Evolutionary conservation across 2,888 invertebrate genomes (phyloP).

Genomic region (Lithophane semibrunnea): DNA sequence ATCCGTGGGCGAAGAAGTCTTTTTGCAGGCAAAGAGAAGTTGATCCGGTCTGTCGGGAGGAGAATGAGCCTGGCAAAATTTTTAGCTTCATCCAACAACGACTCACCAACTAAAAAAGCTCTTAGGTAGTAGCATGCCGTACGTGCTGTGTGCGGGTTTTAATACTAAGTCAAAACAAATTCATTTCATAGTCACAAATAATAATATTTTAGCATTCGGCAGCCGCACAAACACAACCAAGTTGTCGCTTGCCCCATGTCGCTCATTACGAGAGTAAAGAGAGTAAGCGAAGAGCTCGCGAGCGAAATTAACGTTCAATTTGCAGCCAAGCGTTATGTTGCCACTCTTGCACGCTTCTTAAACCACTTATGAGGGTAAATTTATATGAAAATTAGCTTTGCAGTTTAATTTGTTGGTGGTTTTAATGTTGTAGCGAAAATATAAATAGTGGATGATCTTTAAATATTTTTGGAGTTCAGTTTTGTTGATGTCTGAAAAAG

Average conservation of each 20-base stretch:
- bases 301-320: constrained; percentile 55
- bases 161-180: not conserved
- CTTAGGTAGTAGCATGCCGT: not conserved
- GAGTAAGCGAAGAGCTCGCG: constrained; percentile 31
- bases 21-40: not conserved
- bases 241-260: constrained; percentile 12
- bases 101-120: not conserved
- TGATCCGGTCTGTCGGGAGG: not conserved
- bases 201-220: not conserved
- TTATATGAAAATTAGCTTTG: constrained; percentile 44
- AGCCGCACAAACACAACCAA: not conserved
- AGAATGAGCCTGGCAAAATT: not conserved
- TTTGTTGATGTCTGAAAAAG: not conserved
- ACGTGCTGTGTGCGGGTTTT: not conserved
- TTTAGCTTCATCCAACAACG: not conserved
- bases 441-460: not conserved
- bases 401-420: constrained; percentile 27
- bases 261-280: constrained; percentile 28
- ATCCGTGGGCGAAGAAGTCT: not conserved
- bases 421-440: constrained; percentile 27
- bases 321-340: constrained; percentile 49
- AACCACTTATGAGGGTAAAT: constrained; percentile 51
- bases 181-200: not conserved
- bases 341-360: constrained; percentile 50
- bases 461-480: not conserved